Conservation (phyloP, 2,797 vertebrate genomes). For the Sternarchorhynchus goeldii region DNA sequence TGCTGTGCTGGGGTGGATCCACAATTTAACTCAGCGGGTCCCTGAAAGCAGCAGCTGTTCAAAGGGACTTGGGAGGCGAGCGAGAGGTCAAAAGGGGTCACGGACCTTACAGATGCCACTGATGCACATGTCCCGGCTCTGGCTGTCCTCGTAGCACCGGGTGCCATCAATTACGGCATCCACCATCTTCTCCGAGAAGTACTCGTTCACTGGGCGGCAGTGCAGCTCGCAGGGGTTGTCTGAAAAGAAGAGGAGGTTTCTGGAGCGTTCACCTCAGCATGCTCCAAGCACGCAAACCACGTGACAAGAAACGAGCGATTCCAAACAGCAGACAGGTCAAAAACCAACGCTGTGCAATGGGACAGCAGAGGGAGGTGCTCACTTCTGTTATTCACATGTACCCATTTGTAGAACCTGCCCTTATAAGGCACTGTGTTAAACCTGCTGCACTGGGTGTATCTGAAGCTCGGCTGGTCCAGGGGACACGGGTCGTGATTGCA, state of each 20-base stretch:
- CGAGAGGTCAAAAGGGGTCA: slow-evolving; percentile 11
- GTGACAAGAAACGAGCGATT: not conserved
- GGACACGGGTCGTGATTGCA: slow-evolving; percentile 80
- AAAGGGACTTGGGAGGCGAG: not conserved
- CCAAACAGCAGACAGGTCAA: too few species aligned
- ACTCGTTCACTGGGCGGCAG: slow-evolving; percentile 83
- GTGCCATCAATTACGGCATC: slow-evolving; percentile 90
- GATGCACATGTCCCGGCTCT: slow-evolving; percentile 87
- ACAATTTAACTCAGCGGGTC: not conserved
- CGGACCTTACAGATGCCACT: slow-evolving; percentile 95
- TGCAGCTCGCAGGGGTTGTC: slow-evolving; percentile 92
- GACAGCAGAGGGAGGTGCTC: slow-evolving; percentile 55
- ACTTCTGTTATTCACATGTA: slow-evolving; percentile 83
- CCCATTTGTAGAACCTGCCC: slow-evolving; percentile 88
- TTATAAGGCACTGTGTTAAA: slow-evolving; percentile 88
- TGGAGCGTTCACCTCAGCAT: not conserved
- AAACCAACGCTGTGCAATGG: not conserved
- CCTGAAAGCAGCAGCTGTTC: not conserved
- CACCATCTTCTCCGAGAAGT: slow-evolving; percentile 88
- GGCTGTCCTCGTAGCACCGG: slow-evolving; percentile 79
- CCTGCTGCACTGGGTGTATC: slow-evolving; percentile 86
- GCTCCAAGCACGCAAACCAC: not conserved
- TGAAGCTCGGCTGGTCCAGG: slow-evolving; percentile 78
- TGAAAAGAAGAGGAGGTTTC: slow-evolving; percentile 57
- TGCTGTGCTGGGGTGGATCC: not conserved